These are phyloP conservation scores for Polymixis lichenea DNA, from an alignment of 2,888 invertebrate species.

Conservation along the genomic window DNA sequence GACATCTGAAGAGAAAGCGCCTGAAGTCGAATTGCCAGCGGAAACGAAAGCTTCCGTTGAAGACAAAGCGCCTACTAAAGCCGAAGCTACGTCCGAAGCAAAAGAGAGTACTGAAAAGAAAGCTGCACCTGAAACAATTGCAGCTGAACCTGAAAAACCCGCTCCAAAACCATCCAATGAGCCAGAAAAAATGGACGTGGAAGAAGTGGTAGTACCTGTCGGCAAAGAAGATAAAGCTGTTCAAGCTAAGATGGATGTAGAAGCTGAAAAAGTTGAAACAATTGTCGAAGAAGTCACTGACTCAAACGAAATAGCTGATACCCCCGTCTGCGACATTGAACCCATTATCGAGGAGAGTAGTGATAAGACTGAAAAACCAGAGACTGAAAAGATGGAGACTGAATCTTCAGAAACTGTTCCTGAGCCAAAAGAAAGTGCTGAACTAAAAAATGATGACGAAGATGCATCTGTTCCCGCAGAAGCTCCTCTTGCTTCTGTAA, in stretches of 20 bases:
- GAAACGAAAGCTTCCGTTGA: slow-evolving; percentile 9
- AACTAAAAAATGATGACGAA: slow-evolving; percentile 67
- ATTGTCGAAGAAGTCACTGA: slow-evolving; percentile 76
- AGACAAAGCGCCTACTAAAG: slow-evolving; percentile 1
- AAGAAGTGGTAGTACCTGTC: slow-evolving; percentile 58
- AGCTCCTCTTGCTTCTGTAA: slow-evolving; percentile 70
- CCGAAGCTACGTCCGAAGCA: slow-evolving; percentile 20
- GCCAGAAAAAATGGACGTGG: slow-evolving; percentile 79
- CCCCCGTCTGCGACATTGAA: slow-evolving; percentile 71
- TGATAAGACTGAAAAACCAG: slow-evolving; percentile 76
- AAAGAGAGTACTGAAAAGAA: slow-evolving; percentile 44
- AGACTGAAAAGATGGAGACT: slow-evolving; percentile 79
- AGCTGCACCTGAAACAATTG: slow-evolving; percentile 35
- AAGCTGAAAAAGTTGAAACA: slow-evolving; percentile 69
- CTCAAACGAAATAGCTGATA: slow-evolving; percentile 69
- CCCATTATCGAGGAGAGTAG: slow-evolving; percentile 76
- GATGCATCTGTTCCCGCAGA: slow-evolving; percentile 71
- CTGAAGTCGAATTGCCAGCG: slow-evolving; percentile 18
- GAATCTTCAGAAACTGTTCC: slow-evolving; percentile 66
- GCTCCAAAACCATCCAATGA: slow-evolving; percentile 63
- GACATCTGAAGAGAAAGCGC: slow-evolving; percentile 29
- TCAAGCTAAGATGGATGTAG: slow-evolving; percentile 44
- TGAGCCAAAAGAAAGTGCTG: slow-evolving; percentile 74
- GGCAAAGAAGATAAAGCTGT: slow-evolving; percentile 33
- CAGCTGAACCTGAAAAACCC: slow-evolving; percentile 28